A percentile compares a stretch with the other conserved stretches of the same genome.
Evolutionary conservation across 2,888 invertebrate genomes (phyloP).

Genomic region (Arrhopalites spinosus): DNA sequence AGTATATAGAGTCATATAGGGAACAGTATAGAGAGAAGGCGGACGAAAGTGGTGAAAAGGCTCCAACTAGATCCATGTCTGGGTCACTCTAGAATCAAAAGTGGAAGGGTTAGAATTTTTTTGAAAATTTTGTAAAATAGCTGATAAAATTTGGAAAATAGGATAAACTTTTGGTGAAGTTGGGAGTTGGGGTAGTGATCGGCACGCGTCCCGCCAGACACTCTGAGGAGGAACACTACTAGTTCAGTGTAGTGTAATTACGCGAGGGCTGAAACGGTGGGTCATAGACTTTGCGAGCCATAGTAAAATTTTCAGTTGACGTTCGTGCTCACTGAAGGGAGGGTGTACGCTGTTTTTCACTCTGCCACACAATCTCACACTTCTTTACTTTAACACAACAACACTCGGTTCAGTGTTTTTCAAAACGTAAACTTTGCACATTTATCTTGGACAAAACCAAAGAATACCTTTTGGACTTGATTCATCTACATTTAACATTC

Average conservation of each 20-base stretch:
- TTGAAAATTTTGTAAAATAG: neutral
- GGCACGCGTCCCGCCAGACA: constrained; percentile 53
- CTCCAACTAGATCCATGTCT: constrained; percentile 49
- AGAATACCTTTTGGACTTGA: too few species aligned
- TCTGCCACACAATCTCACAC: neutral
- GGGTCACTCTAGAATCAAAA: constrained; percentile 19
- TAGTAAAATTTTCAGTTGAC: constrained; percentile 39
- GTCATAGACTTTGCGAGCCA: constrained; percentile 32
- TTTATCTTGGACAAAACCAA: too few species aligned
- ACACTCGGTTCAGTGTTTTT: too few species aligned
- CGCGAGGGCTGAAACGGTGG: constrained; percentile 35
- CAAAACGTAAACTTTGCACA: too few species aligned
- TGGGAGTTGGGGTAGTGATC: neutral
- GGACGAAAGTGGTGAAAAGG: constrained; percentile 12
- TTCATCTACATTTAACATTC: too few species aligned
- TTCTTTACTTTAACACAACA: too few species aligned
- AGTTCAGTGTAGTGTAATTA: constrained; percentile 36
- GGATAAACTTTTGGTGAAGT: neutral
- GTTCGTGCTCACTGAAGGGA: constrained; percentile 23
- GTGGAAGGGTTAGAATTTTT: constrained; percentile 16
- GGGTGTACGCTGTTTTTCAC: constrained; percentile 6
- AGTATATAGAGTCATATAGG: too few species aligned
- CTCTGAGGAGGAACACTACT: constrained; percentile 38
- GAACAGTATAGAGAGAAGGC: too few species aligned
- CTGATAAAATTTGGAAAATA: neutral